Evolutionary conservation across 2,797 vertebrate genomes (phyloP).

Genomic region (Eulemur coronatus): DNA sequence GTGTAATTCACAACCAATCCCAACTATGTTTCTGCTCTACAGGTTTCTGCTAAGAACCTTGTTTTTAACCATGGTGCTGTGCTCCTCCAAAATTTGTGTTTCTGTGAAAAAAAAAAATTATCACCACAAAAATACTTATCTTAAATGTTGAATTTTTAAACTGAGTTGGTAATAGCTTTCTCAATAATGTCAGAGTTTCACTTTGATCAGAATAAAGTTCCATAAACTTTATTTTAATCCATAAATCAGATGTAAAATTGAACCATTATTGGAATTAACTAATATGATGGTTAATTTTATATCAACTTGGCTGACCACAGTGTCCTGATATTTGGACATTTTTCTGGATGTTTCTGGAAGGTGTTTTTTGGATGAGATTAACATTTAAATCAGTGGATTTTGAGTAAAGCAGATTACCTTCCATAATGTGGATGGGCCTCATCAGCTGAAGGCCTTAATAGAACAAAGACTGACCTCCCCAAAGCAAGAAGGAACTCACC

Average conservation of each 20-base stretch:
- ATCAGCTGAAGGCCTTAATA: neutral
- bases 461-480: neutral
- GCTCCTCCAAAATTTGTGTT: neutral
- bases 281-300: slow-evolving; percentile 28
- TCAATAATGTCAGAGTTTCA: neutral
- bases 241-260: neutral
- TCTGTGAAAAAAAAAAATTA: neutral
- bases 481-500: neutral
- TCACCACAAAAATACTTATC: neutral
- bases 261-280: slow-evolving; percentile 23
- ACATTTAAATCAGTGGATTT: slow-evolving; percentile 28
- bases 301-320: neutral
- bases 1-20: neutral
- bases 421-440: neutral
- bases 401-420: slow-evolving; percentile 15
- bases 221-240: slow-evolving; percentile 1
- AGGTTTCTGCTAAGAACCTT: slow-evolving; percentile 20
- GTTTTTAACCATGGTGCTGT: neutral
- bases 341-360: slow-evolving; percentile 5
- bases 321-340: neutral
- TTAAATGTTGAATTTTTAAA: slow-evolving; percentile 24
- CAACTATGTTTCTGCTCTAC: neutral
- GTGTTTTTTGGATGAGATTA: slow-evolving; percentile 18
- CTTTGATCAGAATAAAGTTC: neutral
- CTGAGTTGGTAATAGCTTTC: neutral